A percentile compares a stretch with the other conserved stretches of the same genome.
Conservation (phyloP, 2,888 invertebrate species). For the Drosophila recens region DNA sequence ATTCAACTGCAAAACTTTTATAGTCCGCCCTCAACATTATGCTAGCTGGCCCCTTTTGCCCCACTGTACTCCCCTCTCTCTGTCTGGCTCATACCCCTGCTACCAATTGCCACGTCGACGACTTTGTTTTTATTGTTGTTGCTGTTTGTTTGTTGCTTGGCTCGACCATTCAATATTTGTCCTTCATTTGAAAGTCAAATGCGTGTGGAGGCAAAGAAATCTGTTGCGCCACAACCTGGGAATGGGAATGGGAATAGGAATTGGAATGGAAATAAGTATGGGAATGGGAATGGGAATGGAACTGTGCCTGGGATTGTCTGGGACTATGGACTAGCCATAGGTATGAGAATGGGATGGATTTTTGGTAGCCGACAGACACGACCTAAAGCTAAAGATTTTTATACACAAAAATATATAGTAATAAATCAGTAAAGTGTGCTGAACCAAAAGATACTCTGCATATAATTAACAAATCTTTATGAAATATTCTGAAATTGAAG, state of each 20-base stretch:
- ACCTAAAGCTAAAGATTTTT: conserved; percentile 43
- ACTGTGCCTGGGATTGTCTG: conserved; percentile 25
- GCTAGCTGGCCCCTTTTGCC: conserved; percentile 21
- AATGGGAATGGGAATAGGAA: conserved; percentile 20
- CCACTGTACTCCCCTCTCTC: neutral
- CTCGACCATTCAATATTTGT: conserved; percentile 76
- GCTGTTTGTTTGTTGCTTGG: conserved; percentile 59
- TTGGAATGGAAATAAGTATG: conserved; percentile 15
- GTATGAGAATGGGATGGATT: neutral
- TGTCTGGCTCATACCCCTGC: neutral
- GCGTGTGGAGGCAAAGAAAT: conserved; percentile 74
- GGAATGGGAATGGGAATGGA: conserved; percentile 32
- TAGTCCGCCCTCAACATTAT: conserved; percentile 69
- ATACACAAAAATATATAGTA: conserved; percentile 2
- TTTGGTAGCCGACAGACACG: conserved; percentile 23
- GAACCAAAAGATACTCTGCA: neutral
- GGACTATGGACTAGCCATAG: neutral
- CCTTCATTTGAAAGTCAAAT: conserved; percentile 82
- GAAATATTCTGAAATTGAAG: neutral
- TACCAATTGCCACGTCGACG: conserved; percentile 62
- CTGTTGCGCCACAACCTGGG: conserved; percentile 69
- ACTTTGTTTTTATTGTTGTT: conserved; percentile 47
- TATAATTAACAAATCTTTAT: neutral
- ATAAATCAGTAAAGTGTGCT: neutral
- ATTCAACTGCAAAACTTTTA: conserved; percentile 71